Conservation (phyloP, 2,113 vertebrate species). For the Atrichornis clamosus region DNA sequence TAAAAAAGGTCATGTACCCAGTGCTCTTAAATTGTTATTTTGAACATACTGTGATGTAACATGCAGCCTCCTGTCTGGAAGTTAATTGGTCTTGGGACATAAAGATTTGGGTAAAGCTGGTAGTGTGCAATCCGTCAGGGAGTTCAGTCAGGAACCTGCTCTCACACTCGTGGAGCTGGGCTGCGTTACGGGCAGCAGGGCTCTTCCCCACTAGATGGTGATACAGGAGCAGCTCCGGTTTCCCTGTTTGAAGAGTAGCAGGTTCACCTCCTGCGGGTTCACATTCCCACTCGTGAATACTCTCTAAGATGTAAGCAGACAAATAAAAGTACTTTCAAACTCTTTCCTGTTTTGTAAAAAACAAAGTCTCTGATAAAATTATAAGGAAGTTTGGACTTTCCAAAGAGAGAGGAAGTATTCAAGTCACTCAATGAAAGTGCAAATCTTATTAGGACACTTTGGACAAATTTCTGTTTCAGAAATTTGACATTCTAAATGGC, state of each 20-base stretch:
- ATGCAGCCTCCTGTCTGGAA: background rate
- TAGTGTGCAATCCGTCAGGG: background rate
- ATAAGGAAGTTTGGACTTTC: background rate
- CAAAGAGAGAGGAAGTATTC: background rate
- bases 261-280: rapidly evolving
- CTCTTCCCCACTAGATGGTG: constrained; percentile 4
- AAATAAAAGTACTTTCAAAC: background rate
- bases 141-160: background rate
- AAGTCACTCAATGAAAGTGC: background rate
- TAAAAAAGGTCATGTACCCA: background rate
- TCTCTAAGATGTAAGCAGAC: rapidly evolving
- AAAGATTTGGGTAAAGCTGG: background rate
- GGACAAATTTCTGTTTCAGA: background rate
- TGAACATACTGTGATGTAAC: background rate
- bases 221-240: background rate
- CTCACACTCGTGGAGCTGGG: rapidly evolving
- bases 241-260: rapidly evolving
- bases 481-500: background rate
- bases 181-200: rapidly evolving
- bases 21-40: background rate
- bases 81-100: too few relatives aligned
- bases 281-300: rapidly evolving
- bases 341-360: background rate
- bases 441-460: background rate
- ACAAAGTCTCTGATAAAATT: background rate